Conservation (phyloP, 1,140 invertebrate species). For the Drosophila bocki region DNA sequence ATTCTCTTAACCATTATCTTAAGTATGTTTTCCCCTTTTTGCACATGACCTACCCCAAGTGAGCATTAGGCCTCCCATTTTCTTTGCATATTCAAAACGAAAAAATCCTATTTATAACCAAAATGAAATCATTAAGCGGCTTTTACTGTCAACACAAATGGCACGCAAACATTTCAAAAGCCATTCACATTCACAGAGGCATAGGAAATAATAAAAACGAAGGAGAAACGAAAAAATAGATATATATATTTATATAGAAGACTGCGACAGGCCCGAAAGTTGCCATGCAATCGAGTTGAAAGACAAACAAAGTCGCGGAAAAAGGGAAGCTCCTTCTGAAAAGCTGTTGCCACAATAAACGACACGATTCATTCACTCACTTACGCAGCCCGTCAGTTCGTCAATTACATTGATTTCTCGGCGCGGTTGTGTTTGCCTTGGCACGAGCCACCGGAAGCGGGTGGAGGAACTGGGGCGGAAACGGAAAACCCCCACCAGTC, state of each 20-base stretch:
- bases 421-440: slow-evolving; percentile 40
- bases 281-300: slow-evolving; percentile 77
- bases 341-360: slow-evolving; percentile 65
- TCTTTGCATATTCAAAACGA: not conserved
- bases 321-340: slow-evolving; percentile 18
- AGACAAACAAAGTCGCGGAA: slow-evolving; percentile 65
- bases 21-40: not conserved
- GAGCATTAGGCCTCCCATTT: slow-evolving; percentile 1
- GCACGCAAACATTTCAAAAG: slow-evolving; percentile 75
- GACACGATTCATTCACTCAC: slow-evolving; percentile 62
- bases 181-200: slow-evolving; percentile 58
- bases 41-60: slow-evolving; percentile 16
- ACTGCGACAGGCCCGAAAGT: slow-evolving; percentile 30
- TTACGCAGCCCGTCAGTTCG: slow-evolving; percentile 63
- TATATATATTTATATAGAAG: not conserved
- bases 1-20: not conserved
- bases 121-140: slow-evolving; percentile 78
- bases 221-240: slow-evolving; percentile 35
- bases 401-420: slow-evolving; percentile 76
- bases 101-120: slow-evolving; percentile 60
- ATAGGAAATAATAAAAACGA: slow-evolving; percentile 71
- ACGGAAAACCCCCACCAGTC: slow-evolving; percentile 20
- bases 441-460: slow-evolving; percentile 24
- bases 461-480: slow-evolving; percentile 35
- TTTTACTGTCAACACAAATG: slow-evolving; percentile 75